Evolutionary conservation across 2,113 vertebrate genomes (phyloP), one percentile per base, ranked within the genome.

Genomic region (Xyliphius kryptos): DNA sequence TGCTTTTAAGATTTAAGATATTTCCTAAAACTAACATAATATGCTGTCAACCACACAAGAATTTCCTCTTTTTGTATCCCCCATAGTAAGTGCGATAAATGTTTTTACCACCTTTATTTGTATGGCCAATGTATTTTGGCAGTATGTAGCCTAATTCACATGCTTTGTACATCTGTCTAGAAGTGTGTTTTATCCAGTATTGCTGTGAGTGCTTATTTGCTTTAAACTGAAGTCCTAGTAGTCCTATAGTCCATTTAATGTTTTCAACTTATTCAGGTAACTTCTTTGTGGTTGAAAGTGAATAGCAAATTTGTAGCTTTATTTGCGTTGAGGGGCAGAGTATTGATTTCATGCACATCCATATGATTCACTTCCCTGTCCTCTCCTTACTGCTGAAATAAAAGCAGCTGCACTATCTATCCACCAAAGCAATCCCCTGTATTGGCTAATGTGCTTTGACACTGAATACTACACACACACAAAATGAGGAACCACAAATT

Each of bases 401-500:
- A 10, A 58, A 11, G 50, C 56, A 44, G 52, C 49, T 32, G 22
- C 68, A 55, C 48, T 61, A 59, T 40, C 60, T 61, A 61, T 74
- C 64, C 58, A 63, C 70, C 68, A 69, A 73, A 81, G 78, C 83
- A 79, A 80, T 85, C 67, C 73, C 59, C 68, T 19, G 58, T 70
- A 72, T 74, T 66, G 17, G 57, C 79, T 87, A 86, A 87, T 80
- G 69, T 60, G 56, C 74, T 74, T 73, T 82, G 81, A 86, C 85
- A 84, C 80, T 81, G 86, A 87, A 86, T 83, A 84, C 80, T 83
- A 82, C 82, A 82, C 76, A 78, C 79, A 83, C 76, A 32, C 51
- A 74, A 84, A 87, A 82, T 81, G 84, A 87, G 81, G 80, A 85
- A 82, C 75, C 77, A 74, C 79, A 87, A 87, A 89, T 87, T 85